Evolutionary conservation across 2,113 vertebrate genomes (phyloP), one percentile per base, ranked within the genome.

Genomic region (Antechinus flavipes): DNA sequence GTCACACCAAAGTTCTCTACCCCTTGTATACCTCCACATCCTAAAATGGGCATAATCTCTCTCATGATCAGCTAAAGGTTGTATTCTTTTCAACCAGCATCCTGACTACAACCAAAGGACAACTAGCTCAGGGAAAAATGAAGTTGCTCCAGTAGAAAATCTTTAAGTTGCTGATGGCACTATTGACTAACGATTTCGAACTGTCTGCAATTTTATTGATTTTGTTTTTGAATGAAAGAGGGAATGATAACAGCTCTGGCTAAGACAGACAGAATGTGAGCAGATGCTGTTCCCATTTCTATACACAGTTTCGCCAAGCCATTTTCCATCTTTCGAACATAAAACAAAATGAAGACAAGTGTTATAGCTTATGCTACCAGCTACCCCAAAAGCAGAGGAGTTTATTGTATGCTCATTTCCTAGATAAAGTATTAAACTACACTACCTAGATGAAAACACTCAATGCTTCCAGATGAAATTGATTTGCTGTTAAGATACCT

Each of bases 291-390:
- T 96, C 97, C 90, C 93, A 96, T 97, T 96, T 96, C 97, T 91
- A 97, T 55, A 55, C 89, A 91, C 35, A 93, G 94, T 91, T 91
- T 94, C 93, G 93, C 96, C 96, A 97, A 94, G 52, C 19, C 90
- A 58, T 68, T 95, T 98, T 97, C 97, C 94, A 96, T 97, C 93
- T 94, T 97, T 96, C 95, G 89, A 89, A 92, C 94, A 94, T 94
- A 96, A 96, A 97, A 96, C 96, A 98, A 97, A 97, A 97, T 54
- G 94, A 98, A 98, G 96, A 96, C 56, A 97, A 97, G 96, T 90
- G 52, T 90, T 97, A 94, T 58, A 95, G 61, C 90, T 68, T 93
- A 49, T 54, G 56, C 96, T 97, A 97, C 95, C 95, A 54, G 91
- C 91, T 95, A 84, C 0, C 1, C 56, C 52, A 54, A 49, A 90